Conservation (phyloP, 2,888 invertebrate genomes). For the Cataglyphis albicans region DNA sequence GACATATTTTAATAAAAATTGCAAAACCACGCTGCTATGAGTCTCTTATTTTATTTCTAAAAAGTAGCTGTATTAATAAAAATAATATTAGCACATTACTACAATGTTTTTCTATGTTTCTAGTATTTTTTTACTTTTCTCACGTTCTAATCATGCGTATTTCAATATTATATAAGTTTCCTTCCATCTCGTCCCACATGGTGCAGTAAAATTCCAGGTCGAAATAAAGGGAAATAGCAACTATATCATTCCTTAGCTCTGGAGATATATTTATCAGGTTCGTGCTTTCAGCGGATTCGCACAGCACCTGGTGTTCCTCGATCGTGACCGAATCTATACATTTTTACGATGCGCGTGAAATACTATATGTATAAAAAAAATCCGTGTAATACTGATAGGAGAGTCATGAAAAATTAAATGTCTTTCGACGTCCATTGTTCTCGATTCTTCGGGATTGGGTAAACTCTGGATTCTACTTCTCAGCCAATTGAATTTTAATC, state of each 20-base stretch:
- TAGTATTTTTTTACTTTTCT: neutral
- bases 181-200: neutral
- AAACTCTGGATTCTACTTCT: slow-evolving; percentile 8
- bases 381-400: slow-evolving; percentile 59
- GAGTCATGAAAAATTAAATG: slow-evolving; percentile 77
- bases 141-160: slow-evolving; percentile 2
- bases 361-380: slow-evolving; percentile 57
- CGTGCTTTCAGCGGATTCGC: neutral
- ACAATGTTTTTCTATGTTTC: neutral
- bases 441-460: slow-evolving; percentile 33
- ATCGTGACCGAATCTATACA: slow-evolving; percentile 23
- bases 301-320: neutral
- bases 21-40: neutral
- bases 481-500: slow-evolving; percentile 61
- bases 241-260: slow-evolving; percentile 4
- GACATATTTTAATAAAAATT: neutral
- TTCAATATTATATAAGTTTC: slow-evolving; percentile 10
- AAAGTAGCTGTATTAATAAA: neutral
- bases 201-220: neutral
- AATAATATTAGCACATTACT: neutral
- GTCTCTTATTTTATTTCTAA: neutral
- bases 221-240: neutral
- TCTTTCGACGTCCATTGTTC: slow-evolving; percentile 74
- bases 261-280: slow-evolving; percentile 43
- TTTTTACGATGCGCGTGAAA: slow-evolving; percentile 43